These are phyloP conservation scores for Lophura nycthemera DNA, from an alignment of 2,113 vertebrate genomes.

Conservation along the genomic window DNA sequence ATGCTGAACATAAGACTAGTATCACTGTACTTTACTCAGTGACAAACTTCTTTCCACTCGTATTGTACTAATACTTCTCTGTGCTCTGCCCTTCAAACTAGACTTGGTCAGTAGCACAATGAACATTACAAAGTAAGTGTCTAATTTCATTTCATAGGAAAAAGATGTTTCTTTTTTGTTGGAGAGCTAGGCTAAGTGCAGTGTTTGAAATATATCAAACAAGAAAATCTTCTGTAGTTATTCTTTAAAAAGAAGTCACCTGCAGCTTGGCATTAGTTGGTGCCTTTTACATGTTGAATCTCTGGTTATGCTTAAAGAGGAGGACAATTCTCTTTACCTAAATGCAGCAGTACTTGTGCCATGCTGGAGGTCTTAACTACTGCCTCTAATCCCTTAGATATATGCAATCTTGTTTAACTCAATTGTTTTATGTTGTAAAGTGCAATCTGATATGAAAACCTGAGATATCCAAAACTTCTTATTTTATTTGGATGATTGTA, in stretches of 20 bases:
- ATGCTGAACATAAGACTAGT: background rate
- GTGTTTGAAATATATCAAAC: background rate
- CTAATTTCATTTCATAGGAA: background rate
- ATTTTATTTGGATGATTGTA: background rate
- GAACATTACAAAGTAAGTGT: background rate
- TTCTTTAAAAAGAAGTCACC: background rate
- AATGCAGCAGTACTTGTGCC: background rate
- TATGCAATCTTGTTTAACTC: background rate
- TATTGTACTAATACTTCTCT: background rate
- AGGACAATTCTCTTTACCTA: background rate
- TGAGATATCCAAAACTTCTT: background rate
- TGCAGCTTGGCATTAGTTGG: background rate
- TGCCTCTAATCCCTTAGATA: background rate
- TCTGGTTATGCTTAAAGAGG: background rate
- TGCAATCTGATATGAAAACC: background rate
- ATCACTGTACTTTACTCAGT: background rate
- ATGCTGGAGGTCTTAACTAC: background rate
- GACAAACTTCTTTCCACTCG: background rate
- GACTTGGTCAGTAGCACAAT: accelerated
- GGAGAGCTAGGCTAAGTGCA: background rate
- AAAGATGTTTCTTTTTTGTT: background rate
- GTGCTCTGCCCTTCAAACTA: background rate
- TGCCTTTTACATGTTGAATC: background rate
- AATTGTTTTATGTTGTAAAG: background rate
- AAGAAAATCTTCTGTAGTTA: background rate